Evolutionary conservation across 23 tunicate genomes (phyloP), one percentile per base, ranked within the genome.

Genomic region (Clavelina lepadiformis): DNA sequence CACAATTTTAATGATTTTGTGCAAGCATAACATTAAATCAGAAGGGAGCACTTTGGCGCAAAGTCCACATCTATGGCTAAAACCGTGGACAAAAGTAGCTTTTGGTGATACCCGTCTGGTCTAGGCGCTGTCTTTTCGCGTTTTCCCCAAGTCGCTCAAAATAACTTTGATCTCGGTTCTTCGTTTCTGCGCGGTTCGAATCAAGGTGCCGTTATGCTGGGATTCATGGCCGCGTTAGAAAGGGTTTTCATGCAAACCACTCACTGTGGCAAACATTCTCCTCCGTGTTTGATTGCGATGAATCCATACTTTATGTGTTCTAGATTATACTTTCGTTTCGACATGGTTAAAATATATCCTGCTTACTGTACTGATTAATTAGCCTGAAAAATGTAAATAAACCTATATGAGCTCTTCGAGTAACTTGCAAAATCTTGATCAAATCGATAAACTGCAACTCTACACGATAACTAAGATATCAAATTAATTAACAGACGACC

Each of bases 31-130:
- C 53, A 71, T 3, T 5, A 71, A 28, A 71, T 58, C 33, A 3
- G 66, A 21, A 57, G 77, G 77, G 52, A 71, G 67, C 65, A 71
- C 69, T 35, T 71, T 58, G 31, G 77, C 53, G 77, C 77, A 71
- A 58, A 71, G 77, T 2, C 67, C 77, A 35, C 57, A 71, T 38
- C 77, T 71, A 35, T 71, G 77, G 4, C 57, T 71, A 38, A 71
- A 71, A 35, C 77, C 57, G 33, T 71, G 77, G 20, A 71, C 77
- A 71, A 35, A 35, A 11, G 53, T 57, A 33, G 22, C 67, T 28
- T 35, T 35, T 35, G 70, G 79, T 62, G 68, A 57, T 31, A 56
- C 77, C 67, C 15, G 83, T 77, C 24, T 69, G 23, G 67, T 68
- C 81, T 46, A 64, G 28, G 72, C 61, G 81, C 73, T 75, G 47